phyloP scores from a whole-genome alignment of 1,140 invertebrate species.

The Pissodes strobi region DNA sequence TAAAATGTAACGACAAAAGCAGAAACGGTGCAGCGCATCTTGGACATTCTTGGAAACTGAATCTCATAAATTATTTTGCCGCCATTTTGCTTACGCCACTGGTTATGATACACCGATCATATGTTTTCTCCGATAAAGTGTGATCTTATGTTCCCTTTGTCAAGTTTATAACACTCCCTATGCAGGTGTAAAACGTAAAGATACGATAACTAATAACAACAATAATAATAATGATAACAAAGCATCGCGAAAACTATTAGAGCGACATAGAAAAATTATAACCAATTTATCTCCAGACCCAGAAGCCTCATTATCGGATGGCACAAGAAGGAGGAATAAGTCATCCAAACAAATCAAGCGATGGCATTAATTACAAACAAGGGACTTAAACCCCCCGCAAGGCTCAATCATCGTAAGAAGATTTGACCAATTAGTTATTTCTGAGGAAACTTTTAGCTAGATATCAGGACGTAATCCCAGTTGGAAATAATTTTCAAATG shows the following conservation, averaged over 20 bases:
- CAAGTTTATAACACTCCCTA: no score
- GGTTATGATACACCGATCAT: no score
- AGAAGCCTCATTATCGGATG: constrained; percentile 14
- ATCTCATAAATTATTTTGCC: no score
- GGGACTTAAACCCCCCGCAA: constrained; percentile 30
- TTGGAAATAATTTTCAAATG: constrained; percentile 8
- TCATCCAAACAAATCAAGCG: constrained; percentile 28
- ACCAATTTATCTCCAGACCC: constrained; percentile 10
- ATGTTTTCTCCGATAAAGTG: no score
- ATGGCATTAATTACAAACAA: constrained; percentile 35
- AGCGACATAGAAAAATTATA: background rate
- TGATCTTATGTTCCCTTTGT: no score
- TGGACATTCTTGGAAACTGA: no score
- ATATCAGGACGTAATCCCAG: constrained; percentile 30
- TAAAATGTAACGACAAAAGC: no score
- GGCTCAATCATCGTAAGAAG: constrained; percentile 42
- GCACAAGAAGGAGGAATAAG: constrained; percentile 7
- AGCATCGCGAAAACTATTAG: background rate
- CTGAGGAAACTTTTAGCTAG: constrained; percentile 29
- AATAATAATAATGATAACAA: no score
- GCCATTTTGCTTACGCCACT: no score
- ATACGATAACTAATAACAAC: no score
- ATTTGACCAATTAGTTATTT: constrained; percentile 50
- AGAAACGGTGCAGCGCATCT: no score
- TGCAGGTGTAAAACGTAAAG: no score